Conservation (phyloP, 2,888 invertebrate genomes). For the Dasysyrphus tricinctus region DNA sequence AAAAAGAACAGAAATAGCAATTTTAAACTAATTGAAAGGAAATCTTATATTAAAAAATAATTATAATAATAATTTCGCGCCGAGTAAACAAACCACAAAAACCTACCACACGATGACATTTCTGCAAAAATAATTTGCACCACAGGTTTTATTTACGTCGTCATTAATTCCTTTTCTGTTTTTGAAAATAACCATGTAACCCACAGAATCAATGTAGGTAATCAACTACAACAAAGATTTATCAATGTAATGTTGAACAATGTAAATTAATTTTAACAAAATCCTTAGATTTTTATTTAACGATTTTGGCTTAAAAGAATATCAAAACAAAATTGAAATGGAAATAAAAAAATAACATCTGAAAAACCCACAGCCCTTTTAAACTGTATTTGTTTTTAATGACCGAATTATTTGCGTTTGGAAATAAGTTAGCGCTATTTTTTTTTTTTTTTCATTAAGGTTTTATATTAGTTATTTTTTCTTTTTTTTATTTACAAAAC, state of each 20-base stretch:
- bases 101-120: slow-evolving; percentile 61
- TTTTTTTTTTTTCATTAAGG: slow-evolving; percentile 33
- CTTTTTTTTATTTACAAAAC: slow-evolving; percentile 43
- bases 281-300: slow-evolving; percentile 63
- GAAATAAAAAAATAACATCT: slow-evolving; percentile 59
- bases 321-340: slow-evolving; percentile 32
- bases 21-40: slow-evolving; percentile 63
- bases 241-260: slow-evolving; percentile 64
- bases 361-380: slow-evolving; percentile 40
- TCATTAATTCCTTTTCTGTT: slow-evolving; percentile 32
- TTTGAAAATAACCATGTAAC: slow-evolving; percentile 33
- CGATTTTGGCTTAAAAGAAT: slow-evolving; percentile 61
- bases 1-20: slow-evolving; percentile 55
- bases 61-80: slow-evolving; percentile 51
- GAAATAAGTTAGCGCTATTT: slow-evolving; percentile 32
- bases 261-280: slow-evolving; percentile 70
- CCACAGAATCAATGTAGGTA: slow-evolving; percentile 33
- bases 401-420: slow-evolving; percentile 10
- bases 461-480: slow-evolving; percentile 30
- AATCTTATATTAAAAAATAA: slow-evolving; percentile 34
- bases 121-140: slow-evolving; percentile 71
- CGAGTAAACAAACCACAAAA: slow-evolving; percentile 59
- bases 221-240: slow-evolving; percentile 46
- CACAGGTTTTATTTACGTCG: slow-evolving; percentile 36
- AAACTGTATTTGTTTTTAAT: slow-evolving; percentile 51